Percentiles rank a stretch among this genome's conserved stretches.
These are phyloP conservation scores for Triplophysa siluroides DNA, from an alignment of 2,113 vertebrate genomes.

Conservation along the genomic window DNA sequence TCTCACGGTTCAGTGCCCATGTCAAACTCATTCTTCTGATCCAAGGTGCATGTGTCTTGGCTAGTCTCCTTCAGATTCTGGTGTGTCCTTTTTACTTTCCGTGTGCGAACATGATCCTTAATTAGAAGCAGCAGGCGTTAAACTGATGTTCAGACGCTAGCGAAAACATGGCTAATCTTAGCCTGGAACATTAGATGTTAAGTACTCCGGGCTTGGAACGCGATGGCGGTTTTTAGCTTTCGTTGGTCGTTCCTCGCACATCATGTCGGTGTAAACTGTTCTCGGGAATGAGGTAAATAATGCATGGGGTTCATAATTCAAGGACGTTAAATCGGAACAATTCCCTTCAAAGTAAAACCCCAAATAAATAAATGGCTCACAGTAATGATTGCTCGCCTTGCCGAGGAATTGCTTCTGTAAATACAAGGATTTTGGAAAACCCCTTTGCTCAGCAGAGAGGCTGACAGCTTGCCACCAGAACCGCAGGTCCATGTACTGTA, in stretches of 20 bases:
- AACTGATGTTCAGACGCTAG: conserved; percentile 46
- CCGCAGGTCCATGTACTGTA: not conserved
- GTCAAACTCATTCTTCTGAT: conserved; percentile 50
- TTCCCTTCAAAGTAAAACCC: conserved; percentile 2
- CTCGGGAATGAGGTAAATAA: conserved; percentile 9
- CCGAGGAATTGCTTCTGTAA: not conserved
- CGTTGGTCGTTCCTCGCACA: conserved; percentile 18
- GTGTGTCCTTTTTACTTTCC: conserved; percentile 50
- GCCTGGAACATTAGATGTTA: conserved; percentile 34
- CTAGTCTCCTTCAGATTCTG: conserved; percentile 45
- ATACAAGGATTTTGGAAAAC: conserved; percentile 8
- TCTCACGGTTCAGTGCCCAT: conserved; percentile 47
- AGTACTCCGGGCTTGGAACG: conserved; percentile 9
- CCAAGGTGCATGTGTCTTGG: conserved; percentile 47
- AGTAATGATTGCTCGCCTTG: not conserved
- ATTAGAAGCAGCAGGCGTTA: conserved; percentile 49
- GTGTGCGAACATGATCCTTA: conserved; percentile 36
- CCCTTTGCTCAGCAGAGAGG: not conserved
- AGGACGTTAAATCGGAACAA: conserved; percentile 18
- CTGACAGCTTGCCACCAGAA: not conserved
- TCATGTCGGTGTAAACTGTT: conserved; percentile 19
- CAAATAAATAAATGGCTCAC: conserved; percentile 20
- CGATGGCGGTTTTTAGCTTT: conserved; percentile 7
- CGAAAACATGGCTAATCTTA: conserved; percentile 39
- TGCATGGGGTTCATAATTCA: not conserved